Conservation (phyloP, 2,113 vertebrate species). For the Mustelus asterias region DNA sequence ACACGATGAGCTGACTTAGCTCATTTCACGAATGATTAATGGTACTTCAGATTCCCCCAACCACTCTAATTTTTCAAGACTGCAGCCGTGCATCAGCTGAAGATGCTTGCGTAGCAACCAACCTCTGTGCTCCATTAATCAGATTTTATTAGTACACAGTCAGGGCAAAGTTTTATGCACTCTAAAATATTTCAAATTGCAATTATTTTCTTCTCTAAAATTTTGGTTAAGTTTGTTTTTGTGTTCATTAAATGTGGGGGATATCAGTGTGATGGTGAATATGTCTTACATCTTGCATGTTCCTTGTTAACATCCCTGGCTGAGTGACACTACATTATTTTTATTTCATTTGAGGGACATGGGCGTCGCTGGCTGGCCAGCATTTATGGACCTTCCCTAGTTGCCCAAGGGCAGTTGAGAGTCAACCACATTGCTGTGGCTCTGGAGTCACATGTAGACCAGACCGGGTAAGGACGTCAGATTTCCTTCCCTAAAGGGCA, state of each 20-base stretch:
- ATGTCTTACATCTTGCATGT: not conserved
- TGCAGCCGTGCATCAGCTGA: constrained; percentile 1
- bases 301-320: not conserved
- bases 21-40: constrained; percentile 31
- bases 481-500: no score
- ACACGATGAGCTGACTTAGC: constrained; percentile 24
- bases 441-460: no score
- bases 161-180: not conserved
- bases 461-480: no score
- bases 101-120: not conserved
- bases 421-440: no score
- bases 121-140: not conserved
- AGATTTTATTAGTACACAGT: not conserved
- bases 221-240: not conserved
- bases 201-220: not conserved
- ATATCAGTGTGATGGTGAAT: not conserved
- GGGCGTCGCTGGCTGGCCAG: no score
- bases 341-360: no score
- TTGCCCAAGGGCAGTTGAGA: no score
- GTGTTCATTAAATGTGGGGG: not conserved
- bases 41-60: not conserved
- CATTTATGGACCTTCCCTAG: no score
- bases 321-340: not conserved
- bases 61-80: constrained; percentile 4
- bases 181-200: not conserved